Evolutionary conservation across 2,797 vertebrate genomes (phyloP), one percentile per base, ranked within the genome.

Genomic region (Phoxinus dragarum): DNA sequence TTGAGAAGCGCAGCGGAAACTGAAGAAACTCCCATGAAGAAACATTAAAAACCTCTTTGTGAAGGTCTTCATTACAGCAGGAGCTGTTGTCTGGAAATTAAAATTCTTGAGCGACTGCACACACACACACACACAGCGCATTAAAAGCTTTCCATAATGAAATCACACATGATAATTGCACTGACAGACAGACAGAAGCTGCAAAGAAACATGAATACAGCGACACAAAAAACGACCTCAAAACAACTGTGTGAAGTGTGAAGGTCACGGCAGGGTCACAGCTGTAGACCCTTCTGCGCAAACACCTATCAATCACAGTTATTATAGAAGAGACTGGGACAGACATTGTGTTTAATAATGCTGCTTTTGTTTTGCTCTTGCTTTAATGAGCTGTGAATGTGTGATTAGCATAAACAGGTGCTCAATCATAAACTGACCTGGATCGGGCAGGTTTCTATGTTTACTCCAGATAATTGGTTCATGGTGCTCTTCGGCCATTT

Each of bases 351-450:
- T 19, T 73, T 73, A 10, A 73, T 49, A 73, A 74, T 0, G 47
- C 72, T 74, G 47, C 17, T 74, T 74, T 31, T 31, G 47, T 61
- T 61, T 27, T 12, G 27, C 21, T 74, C 27, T 11, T 34, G 8
- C 10, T 74, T 73, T 74, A 74, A 74, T 74, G 27, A 36, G 72
- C 72, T 49, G 47, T 36, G 5, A 23, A 21, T 12, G 19, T 52
- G 47, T 74, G 72, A 74, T 74, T 74, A 74, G 72, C 27, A 34
- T 27, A 21, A 74, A 49, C 72, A 74, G 72, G 44, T 52, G 72
- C 16, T 34, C 16, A 74, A 49, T 74, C 72, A 49, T 31, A 73
- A 49, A 19, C 7, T 47, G 71, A 42, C 38, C 38, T 42, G 38
- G 21, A 72, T 40, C 69, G 44, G 69, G 8, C 23, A 8, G 40